phyloP scores from a whole-genome alignment of 1,140 invertebrate species.

The Drosophila azteca region DNA sequence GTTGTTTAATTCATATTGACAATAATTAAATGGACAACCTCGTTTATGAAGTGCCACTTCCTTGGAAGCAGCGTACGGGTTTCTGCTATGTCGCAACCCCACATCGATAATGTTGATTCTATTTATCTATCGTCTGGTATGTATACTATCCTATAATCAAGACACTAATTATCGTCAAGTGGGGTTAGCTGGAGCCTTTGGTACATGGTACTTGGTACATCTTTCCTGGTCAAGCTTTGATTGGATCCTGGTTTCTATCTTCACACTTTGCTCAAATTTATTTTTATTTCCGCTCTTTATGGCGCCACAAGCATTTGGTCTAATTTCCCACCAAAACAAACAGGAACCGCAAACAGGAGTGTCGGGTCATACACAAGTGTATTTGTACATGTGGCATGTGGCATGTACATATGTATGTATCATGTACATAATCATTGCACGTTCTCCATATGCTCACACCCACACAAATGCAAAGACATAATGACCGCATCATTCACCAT shows the following conservation, averaged over 20 bases:
- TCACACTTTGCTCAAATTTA: constrained; percentile 60
- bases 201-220: too few relatives aligned
- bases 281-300: constrained; percentile 63
- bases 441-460: constrained; percentile 28
- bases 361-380: constrained; percentile 13
- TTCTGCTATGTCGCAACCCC: too few relatives aligned
- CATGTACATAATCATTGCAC: constrained; percentile 49
- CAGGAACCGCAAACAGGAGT: constrained; percentile 11
- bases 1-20: too few relatives aligned
- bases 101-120: background rate
- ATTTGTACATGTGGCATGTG: too few relatives aligned
- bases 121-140: background rate
- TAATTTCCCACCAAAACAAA: constrained; percentile 46
- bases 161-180: background rate
- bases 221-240: constrained; percentile 31
- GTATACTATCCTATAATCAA: too few relatives aligned
- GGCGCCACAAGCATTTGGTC: constrained; percentile 57
- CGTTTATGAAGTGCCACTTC: too few relatives aligned
- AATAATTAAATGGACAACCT: too few relatives aligned
- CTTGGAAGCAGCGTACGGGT: too few relatives aligned
- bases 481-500: constrained; percentile 60
- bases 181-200: background rate
- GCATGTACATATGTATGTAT: too few relatives aligned
- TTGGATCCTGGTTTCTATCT: constrained; percentile 32
- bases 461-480: constrained; percentile 43